Evolutionary conservation across 2,888 invertebrate species (phyloP).

Genomic region (Chloroclysta siterata): DNA sequence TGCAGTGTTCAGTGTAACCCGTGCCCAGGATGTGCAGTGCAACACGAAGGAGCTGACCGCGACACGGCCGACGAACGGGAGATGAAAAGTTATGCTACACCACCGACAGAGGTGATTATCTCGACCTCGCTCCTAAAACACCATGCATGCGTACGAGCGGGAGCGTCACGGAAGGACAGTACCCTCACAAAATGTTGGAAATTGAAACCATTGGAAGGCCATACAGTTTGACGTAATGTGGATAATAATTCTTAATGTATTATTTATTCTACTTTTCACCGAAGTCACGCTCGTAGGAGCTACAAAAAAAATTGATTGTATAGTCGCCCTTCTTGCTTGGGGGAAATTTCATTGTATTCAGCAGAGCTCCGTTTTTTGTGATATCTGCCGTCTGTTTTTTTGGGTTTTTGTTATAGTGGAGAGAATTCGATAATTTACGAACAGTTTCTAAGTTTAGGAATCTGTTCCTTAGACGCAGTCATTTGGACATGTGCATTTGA

Average conservation of each 20-base stretch:
- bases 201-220: conserved; percentile 42
- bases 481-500: not conserved
- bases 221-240: conserved; percentile 55
- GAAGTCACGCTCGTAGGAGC: conserved; percentile 35
- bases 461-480: not conserved
- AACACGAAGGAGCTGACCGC: conserved; percentile 76
- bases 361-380: conserved; percentile 55
- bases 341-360: conserved; percentile 58
- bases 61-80: conserved; percentile 63
- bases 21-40: conserved; percentile 73
- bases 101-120: conserved; percentile 84
- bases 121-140: conserved; percentile 72
- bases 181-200: conserved; percentile 18
- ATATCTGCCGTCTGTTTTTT: conserved; percentile 43
- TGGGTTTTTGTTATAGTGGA: conserved; percentile 32
- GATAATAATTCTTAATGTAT: not conserved
- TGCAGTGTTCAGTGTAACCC: conserved; percentile 66
- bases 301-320: conserved; percentile 63
- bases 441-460: not conserved
- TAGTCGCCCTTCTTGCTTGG: conserved; percentile 65
- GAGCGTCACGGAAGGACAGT: conserved; percentile 53
- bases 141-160: conserved; percentile 68
- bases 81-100: conserved; percentile 82
- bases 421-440: not conserved
- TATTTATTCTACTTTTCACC: not conserved